These are phyloP conservation scores for Malurus leucopterus DNA, from an alignment of 2,797 vertebrate species.

Conservation along the genomic window DNA sequence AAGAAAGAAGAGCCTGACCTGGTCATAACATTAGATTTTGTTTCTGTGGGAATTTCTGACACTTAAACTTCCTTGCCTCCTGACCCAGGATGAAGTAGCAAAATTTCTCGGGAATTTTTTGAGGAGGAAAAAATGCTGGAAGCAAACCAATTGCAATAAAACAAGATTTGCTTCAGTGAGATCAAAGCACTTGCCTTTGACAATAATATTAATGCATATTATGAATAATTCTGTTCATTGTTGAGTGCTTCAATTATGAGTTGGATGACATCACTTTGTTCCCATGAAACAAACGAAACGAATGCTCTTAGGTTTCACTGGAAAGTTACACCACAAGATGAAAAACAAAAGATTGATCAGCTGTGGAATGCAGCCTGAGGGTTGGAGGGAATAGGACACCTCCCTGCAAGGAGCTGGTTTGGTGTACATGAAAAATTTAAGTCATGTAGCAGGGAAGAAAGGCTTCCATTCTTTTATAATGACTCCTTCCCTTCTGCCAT, in stretches of 20 bases:
- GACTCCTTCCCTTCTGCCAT: background rate
- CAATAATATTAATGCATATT: background rate
- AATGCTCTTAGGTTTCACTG: background rate
- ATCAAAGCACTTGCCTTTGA: slow-evolving; percentile 21
- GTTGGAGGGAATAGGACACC: background rate
- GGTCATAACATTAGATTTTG: background rate
- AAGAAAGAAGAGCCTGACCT: slow-evolving; percentile 4
- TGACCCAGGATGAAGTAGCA: background rate
- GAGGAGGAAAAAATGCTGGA: background rate
- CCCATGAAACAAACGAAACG: background rate
- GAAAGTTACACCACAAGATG: background rate
- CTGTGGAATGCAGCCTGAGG: slow-evolving; percentile 19
- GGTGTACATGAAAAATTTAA: background rate
- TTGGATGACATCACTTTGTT: background rate
- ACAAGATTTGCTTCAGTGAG: background rate
- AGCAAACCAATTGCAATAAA: background rate
- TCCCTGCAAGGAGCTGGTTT: slow-evolving; percentile 5
- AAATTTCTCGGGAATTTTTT: background rate
- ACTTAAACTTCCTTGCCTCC: slow-evolving; percentile 8
- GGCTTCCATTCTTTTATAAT: background rate
- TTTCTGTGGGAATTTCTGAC: slow-evolving; percentile 53
- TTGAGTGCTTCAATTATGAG: background rate
- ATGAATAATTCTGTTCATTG: background rate
- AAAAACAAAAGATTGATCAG: background rate
- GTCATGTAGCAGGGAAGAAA: background rate